Conservation (phyloP, 2,888 invertebrate genomes). For the Pachydiplax longipennis region DNA sequence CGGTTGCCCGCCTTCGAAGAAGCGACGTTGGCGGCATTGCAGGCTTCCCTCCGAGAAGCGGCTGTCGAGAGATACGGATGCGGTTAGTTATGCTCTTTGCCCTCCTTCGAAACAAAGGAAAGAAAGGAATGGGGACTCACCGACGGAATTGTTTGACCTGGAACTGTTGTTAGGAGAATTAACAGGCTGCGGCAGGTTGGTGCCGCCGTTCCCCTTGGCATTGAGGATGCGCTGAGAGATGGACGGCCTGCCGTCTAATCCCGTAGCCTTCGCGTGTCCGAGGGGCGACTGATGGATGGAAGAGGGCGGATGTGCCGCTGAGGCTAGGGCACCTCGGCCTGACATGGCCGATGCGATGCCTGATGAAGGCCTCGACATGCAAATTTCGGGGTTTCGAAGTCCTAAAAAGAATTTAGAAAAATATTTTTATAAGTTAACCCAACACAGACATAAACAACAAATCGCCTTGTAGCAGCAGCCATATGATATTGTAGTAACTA, state of each 20-base stretch:
- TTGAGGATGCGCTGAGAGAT: slow-evolving; percentile 3
- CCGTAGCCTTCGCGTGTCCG: neutral
- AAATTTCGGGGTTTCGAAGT: neutral
- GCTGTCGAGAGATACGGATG: neutral
- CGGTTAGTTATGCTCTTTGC: neutral
- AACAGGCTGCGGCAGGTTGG: neutral
- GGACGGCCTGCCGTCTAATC: neutral
- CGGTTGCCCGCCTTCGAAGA: neutral
- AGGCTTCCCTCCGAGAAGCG: neutral
- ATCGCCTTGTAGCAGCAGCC: too few relatives aligned
- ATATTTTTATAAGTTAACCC: neutral
- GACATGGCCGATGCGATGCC: slow-evolving; percentile 35
- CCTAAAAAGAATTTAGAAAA: neutral
- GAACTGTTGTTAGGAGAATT: slow-evolving; percentile 13
- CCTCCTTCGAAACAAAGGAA: neutral
- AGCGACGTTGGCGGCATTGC: neutral
- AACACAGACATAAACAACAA: too few relatives aligned
- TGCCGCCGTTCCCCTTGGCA: neutral
- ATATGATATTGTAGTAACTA: too few relatives aligned
- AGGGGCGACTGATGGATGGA: slow-evolving; percentile 17
- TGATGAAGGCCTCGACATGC: slow-evolving; percentile 18
- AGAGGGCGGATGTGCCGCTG: neutral
- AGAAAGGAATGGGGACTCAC: neutral
- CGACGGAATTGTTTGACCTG: neutral
- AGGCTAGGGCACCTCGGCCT: slow-evolving; percentile 33